Evolutionary conservation across 2,797 vertebrate genomes (phyloP), one percentile per base, ranked within the genome.

Genomic region (Tachyglossus aculeatus): DNA sequence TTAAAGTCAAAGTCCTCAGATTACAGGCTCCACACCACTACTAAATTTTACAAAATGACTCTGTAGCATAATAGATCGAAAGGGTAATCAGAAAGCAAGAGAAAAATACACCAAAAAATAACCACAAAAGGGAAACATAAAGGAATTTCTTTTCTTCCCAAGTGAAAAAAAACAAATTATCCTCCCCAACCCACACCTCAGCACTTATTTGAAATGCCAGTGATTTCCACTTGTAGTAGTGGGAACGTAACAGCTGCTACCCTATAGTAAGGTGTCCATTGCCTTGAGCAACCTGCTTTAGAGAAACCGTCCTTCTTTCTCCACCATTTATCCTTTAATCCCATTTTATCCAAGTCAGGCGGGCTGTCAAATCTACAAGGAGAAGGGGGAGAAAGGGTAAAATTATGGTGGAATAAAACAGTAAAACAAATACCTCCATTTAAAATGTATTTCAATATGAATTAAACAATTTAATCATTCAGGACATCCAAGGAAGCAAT

Each of bases 331-430:
- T n/a, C 14, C n/a, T 47, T 89, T 94, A 95, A 95, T 96, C 94
- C 95, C 95, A 96, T 89, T 95, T 96, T 86, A 96, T 94, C 96
- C 95, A 96, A 61, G 95, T 95, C 55, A 95, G 93, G 55, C 92
- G 93, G 70, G 95, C 94, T 84, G 93, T 95, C 89, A 96, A 93
- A 91, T 95, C 94, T 95, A 88, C 38, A 80, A 3, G 41, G 51
- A 64, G 77, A 43, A 77, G 29, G 41, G 15, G 36, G 43, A 39
- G 45, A 80, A n/a, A n/a, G n/a, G n/a, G n/a, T n/a, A n/a, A n/a
- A n/a, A n/a, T n/a, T n/a, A n/a, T n/a, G n/a, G n/a, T n/a, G n/a
- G n/a, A n/a, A n/a, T n/a, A n/a, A n/a, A n/a, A n/a, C n/a, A n/a
- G n/a, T n/a, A n/a, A 91, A 84, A 75, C 45, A 78, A 79, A 84